phyloP scores from a whole-genome alignment of 2,113 vertebrate genomes.

The Otis tarda region DNA sequence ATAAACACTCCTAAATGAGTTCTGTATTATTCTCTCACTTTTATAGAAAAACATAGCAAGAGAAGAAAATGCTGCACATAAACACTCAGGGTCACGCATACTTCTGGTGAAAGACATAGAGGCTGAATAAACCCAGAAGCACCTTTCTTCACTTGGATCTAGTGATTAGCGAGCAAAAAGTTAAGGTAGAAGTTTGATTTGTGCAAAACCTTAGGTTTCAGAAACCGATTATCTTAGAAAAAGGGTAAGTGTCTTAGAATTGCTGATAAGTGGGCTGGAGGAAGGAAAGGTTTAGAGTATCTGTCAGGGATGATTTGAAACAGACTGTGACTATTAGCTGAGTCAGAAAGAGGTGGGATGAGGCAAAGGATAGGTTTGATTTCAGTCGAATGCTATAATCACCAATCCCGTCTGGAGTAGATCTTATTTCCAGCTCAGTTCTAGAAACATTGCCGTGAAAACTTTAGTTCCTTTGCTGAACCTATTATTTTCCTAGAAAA shows the following conservation, averaged over 20 bases:
- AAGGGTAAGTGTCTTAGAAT: not conserved
- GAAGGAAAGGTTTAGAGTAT: not conserved
- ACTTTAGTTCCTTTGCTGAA: not conserved
- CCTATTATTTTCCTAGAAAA: not conserved
- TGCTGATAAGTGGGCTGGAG: not conserved
- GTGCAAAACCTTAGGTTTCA: not conserved
- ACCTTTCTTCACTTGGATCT: not conserved
- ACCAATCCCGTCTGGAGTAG: not conserved
- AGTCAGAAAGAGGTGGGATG: not conserved
- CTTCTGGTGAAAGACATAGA: not conserved
- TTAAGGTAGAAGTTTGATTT: not conserved
- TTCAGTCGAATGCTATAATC: not conserved
- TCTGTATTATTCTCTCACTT: not conserved
- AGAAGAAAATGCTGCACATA: not conserved
- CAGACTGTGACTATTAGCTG: not conserved
- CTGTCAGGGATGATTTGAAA: not conserved
- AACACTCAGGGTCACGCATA: accelerated
- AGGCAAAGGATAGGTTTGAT: not conserved
- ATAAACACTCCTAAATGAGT: not conserved
- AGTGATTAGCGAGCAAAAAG: not conserved
- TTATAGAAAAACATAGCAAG: not conserved
- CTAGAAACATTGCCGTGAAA: not conserved
- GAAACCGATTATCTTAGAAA: not conserved
- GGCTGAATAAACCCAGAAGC: not conserved
- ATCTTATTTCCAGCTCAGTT: not conserved